Evolutionary conservation across 2,888 invertebrate species (phyloP).

Genomic region (Eilema depressum): DNA sequence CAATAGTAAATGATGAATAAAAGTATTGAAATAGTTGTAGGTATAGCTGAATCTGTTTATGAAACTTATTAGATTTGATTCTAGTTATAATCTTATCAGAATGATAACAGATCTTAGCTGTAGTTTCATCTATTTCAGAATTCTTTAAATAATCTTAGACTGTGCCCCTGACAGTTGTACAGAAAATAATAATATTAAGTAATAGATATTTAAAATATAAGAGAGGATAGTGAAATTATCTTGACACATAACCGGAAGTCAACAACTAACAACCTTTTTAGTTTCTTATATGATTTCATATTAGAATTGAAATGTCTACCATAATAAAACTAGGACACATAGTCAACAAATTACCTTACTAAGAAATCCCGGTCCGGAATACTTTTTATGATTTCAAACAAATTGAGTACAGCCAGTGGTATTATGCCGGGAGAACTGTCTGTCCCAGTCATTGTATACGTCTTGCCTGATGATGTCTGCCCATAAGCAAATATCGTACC

Average conservation of each 20-base stretch:
- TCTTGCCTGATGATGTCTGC: constrained; percentile 96
- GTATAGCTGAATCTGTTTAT: background rate
- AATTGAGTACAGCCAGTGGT: constrained; percentile 89
- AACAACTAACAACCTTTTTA: background rate
- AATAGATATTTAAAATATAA: background rate
- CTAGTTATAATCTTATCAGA: constrained; percentile 4
- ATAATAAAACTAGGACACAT: background rate
- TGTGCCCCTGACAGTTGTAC: background rate
- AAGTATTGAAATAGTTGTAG: too few relatives aligned
- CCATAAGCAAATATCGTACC: constrained; percentile 97
- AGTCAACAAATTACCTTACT: constrained; percentile 82
- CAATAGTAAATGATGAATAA: too few relatives aligned
- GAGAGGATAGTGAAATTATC: background rate
- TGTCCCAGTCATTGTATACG: constrained; percentile 94
- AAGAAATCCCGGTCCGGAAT: constrained; percentile 91
- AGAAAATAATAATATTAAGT: background rate
- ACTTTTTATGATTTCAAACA: constrained; percentile 89
- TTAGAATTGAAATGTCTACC: background rate
- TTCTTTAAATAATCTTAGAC: background rate
- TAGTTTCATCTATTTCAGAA: constrained; percentile 1
- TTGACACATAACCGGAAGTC: background rate
- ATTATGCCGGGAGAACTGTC: constrained; percentile 91
- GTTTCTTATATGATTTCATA: too few relatives aligned
- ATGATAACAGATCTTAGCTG: background rate
- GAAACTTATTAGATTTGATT: background rate